phyloP scores from a whole-genome alignment of 2,888 invertebrate genomes.

The Eupithecia dodoneata region DNA sequence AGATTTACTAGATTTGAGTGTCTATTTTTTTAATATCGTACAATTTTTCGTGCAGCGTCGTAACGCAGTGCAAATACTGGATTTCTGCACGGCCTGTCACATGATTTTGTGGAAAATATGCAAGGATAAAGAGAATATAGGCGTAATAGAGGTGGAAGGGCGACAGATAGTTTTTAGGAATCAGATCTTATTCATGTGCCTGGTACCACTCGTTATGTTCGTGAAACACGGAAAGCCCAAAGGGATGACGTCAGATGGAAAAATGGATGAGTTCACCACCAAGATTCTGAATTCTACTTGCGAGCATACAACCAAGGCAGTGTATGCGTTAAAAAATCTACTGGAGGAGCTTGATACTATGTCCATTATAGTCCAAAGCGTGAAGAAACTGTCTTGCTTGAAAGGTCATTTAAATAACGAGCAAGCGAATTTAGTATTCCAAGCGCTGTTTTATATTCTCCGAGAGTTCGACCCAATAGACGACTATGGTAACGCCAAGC shows the following conservation, averaged over 20 bases:
- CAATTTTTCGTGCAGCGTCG: constrained; percentile 62
- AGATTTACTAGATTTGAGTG: constrained; percentile 66
- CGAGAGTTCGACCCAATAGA: constrained; percentile 79
- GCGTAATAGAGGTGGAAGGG: constrained; percentile 43
- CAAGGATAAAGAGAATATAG: constrained; percentile 52
- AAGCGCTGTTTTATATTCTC: constrained; percentile 85
- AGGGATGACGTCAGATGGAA: constrained; percentile 65
- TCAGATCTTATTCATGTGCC: constrained; percentile 85
- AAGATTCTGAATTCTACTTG: constrained; percentile 86
- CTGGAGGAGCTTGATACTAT: constrained; percentile 73
- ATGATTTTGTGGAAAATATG: constrained; percentile 63
- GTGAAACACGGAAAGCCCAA: constrained; percentile 54
- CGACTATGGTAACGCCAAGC: constrained; percentile 52
- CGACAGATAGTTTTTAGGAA: constrained; percentile 78
- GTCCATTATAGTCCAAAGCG: constrained; percentile 77
- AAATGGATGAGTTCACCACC: constrained; percentile 84
- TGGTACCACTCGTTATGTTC: constrained; percentile 85
- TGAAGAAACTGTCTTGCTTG: constrained; percentile 84
- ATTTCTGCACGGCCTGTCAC: constrained; percentile 68
- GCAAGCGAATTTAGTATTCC: constrained; percentile 86
- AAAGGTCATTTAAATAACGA: constrained; percentile 84
- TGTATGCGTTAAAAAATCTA: constrained; percentile 84
- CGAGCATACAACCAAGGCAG: constrained; percentile 85
- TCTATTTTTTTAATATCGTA: constrained; percentile 66
- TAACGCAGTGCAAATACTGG: constrained; percentile 58